Conservation (phyloP, 2,797 vertebrate species). For the Sciurus carolinensis region DNA sequence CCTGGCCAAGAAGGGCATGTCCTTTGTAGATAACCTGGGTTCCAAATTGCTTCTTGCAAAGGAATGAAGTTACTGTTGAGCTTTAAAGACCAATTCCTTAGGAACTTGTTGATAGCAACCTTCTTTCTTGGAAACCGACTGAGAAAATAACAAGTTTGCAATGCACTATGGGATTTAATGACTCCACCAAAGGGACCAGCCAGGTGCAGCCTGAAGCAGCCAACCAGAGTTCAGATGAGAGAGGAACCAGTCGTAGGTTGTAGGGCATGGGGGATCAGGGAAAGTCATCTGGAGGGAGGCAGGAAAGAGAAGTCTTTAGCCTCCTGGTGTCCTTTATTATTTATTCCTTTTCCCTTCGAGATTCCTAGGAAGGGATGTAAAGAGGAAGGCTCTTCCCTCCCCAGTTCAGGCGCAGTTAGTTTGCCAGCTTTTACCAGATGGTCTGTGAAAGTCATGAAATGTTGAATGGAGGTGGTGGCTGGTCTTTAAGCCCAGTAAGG, state of each 20-base stretch:
- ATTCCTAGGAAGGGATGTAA: neutral
- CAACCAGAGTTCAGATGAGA: neutral
- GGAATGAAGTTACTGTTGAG: neutral
- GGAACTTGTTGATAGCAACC: constrained; percentile 6
- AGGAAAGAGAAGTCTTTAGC: neutral
- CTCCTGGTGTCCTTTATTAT: neutral
- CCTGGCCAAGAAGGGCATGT: neutral
- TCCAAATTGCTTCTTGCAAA: constrained; percentile 21
- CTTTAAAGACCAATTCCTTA: constrained; percentile 42
- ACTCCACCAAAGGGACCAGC: neutral
- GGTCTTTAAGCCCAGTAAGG: neutral
- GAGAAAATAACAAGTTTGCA: neutral
- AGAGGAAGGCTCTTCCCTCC: neutral
- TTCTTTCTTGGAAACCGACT: neutral
- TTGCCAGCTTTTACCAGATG: neutral
- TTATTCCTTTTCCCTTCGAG: neutral
- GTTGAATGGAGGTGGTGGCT: neutral
- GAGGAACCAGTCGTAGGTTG: neutral
- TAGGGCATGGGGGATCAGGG: neutral
- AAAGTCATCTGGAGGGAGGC: neutral
- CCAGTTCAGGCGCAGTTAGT: neutral
- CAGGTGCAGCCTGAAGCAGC: neutral
- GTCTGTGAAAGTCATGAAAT: neutral
- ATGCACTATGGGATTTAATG: neutral
- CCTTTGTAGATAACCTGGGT: neutral